These are phyloP conservation scores for Nicator chloris DNA, from an alignment of 2,113 vertebrate genomes.

Conservation along the genomic window DNA sequence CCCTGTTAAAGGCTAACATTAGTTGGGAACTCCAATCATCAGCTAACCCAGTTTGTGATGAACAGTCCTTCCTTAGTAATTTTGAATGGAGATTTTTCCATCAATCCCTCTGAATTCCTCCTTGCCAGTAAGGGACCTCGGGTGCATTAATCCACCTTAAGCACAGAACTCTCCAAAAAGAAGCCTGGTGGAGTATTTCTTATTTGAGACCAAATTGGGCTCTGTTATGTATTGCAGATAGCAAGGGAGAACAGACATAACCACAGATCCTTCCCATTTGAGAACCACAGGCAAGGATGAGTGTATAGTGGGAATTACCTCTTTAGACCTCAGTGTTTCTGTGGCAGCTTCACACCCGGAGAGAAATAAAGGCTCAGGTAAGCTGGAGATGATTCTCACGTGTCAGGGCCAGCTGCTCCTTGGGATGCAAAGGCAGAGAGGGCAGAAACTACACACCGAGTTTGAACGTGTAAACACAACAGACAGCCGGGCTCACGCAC, in stretches of 20 bases:
- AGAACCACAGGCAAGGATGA: neutral
- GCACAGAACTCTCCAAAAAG: neutral
- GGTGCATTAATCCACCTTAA: neutral
- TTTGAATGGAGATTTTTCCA: neutral
- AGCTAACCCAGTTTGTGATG: neutral
- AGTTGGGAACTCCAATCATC: neutral
- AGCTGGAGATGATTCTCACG: neutral
- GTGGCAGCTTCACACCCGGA: neutral
- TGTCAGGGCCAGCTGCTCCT: accelerated
- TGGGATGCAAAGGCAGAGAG: neutral
- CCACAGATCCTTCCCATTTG: neutral
- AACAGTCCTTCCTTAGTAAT: neutral
- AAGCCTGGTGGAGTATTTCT: neutral
- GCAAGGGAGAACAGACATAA: neutral
- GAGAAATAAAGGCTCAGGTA: neutral
- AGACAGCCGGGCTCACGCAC: accelerated
- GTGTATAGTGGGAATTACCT: neutral
- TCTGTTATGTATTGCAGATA: neutral
- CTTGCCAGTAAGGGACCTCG: neutral
- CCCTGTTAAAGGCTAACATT: neutral
- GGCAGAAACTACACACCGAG: accelerated
- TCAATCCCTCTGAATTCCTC: neutral
- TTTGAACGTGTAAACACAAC: neutral
- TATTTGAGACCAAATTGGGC: neutral
- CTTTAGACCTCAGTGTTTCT: neutral